Conservation (phyloP, 2,888 invertebrate genomes). For the Rutpela maculata region DNA sequence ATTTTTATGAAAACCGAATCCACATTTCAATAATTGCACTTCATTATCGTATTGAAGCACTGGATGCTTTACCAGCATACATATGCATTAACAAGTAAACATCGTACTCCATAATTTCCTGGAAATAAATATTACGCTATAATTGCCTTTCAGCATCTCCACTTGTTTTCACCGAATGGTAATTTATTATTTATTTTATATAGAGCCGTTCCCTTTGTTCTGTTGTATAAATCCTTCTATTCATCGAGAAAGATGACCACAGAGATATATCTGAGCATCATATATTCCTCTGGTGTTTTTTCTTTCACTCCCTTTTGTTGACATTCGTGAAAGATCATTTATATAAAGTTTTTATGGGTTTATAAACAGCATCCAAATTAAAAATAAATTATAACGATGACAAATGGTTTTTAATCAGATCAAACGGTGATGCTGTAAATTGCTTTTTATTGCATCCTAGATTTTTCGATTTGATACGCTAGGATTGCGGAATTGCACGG, state of each 20-base stretch:
- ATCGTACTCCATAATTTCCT: not conserved
- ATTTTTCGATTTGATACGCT: constrained; percentile 16
- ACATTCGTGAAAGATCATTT: constrained; percentile 39
- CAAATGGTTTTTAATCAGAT: constrained; percentile 45
- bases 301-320: constrained; percentile 25
- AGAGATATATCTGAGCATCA: constrained; percentile 36
- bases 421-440: constrained; percentile 15
- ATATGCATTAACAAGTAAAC: not conserved
- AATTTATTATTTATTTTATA: constrained; percentile 37
- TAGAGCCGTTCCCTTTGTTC: constrained; percentile 31
- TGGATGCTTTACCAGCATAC: not conserved
- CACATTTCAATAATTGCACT: no score
- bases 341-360: constrained; percentile 49
- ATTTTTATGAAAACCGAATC: no score
- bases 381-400: constrained; percentile 48
- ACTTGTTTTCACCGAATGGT: constrained; percentile 11
- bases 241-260: constrained; percentile 32
- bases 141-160: not conserved
- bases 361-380: constrained; percentile 49
- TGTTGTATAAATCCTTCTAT: constrained; percentile 24
- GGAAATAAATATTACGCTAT: not conserved
- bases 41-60: not conserved
- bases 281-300: constrained; percentile 33
- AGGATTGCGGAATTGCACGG: constrained; percentile 7
- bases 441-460: constrained; percentile 25